Evolutionary conservation across 2,888 invertebrate species (phyloP).

Genomic region (Plebejus anna): DNA sequence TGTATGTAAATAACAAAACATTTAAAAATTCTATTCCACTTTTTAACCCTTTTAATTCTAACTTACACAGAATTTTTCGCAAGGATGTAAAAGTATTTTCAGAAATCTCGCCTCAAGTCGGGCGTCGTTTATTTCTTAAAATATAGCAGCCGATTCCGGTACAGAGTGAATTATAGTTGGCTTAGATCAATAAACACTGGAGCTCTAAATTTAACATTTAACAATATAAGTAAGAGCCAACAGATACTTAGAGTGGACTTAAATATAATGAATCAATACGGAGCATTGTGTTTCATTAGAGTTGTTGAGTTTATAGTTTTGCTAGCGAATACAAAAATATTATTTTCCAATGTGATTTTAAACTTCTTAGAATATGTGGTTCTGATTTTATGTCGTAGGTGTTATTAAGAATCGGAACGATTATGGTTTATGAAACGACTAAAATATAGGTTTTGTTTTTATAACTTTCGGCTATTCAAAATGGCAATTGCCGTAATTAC

Average conservation of each 20-base stretch:
- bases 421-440: no score
- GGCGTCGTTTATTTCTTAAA: constrained; percentile 10
- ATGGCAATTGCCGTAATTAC: no score
- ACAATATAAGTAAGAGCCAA: background rate
- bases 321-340: background rate
- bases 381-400: background rate
- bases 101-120: constrained; percentile 1
- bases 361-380: background rate
- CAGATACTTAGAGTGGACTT: constrained; percentile 1
- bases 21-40: background rate
- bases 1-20: background rate
- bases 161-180: background rate
- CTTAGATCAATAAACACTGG: constrained; percentile 14
- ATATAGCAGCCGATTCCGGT: constrained; percentile 11
- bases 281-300: background rate
- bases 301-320: background rate
- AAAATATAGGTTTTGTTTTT: no score
- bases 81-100: background rate
- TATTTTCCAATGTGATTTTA: background rate
- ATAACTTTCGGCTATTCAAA: no score
- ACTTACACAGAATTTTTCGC: background rate
- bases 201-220: constrained; percentile 14
- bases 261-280: background rate
- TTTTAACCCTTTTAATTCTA: background rate
- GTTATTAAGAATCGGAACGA: no score